Percentiles rank a stretch among this genome's conserved stretches.
Evolutionary conservation across 1,140 invertebrate genomes (phyloP).

Genomic region (Aphaenogaster floridana): DNA sequence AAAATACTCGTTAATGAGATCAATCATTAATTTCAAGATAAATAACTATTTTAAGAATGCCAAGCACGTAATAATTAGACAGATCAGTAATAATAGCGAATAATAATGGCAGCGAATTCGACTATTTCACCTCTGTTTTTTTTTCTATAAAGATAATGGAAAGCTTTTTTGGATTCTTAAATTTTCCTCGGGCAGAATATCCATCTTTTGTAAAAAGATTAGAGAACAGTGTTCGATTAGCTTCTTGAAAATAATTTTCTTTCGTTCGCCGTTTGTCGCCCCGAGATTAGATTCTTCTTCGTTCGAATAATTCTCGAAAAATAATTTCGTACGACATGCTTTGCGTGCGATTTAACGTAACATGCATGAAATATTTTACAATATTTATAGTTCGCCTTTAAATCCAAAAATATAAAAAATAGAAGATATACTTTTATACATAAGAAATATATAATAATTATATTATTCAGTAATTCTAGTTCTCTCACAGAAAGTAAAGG

Average conservation of each 20-base stretch:
- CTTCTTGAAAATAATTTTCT: slow-evolving; percentile 37
- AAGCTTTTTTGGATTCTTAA: slow-evolving; percentile 2
- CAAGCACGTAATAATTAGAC: not conserved
- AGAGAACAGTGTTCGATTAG: slow-evolving; percentile 3
- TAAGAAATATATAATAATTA: not conserved
- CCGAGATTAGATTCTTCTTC: slow-evolving; percentile 1
- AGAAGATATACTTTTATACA: not conserved
- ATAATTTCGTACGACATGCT: slow-evolving; percentile 10
- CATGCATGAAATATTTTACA: not conserved
- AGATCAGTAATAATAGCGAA: not conserved
- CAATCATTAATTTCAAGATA: slow-evolving; percentile 12
- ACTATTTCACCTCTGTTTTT: not conserved
- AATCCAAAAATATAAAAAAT: not conserved
- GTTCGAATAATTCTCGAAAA: slow-evolving; percentile 4
- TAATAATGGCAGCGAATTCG: not conserved
- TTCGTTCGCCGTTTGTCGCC: not conserved
- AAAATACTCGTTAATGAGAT: not conserved
- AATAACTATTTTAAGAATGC: slow-evolving; percentile 22
- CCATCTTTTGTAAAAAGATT: slow-evolving; percentile 17
- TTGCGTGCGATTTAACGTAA: not conserved
- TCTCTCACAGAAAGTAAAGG: not conserved
- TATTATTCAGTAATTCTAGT: not conserved
- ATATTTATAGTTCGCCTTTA: not conserved
- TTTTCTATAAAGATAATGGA: slow-evolving; percentile 7
- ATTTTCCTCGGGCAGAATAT: slow-evolving; percentile 29